These are phyloP conservation scores for Neotragus pygmaeus DNA, from an alignment of 2,113 vertebrate species.

Conservation along the genomic window DNA sequence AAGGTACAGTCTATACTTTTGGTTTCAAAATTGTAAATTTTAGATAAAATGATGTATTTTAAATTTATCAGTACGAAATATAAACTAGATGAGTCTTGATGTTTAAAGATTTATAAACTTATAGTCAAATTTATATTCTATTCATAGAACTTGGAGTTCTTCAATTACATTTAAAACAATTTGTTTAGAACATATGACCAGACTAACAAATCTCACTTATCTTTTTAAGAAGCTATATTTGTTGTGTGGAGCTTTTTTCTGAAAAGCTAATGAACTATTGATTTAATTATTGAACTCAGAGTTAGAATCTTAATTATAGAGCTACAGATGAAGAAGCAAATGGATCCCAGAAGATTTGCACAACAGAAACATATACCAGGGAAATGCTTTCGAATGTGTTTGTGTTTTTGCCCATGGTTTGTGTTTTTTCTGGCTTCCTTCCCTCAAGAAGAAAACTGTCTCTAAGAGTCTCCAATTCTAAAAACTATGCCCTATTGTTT, in stretches of 20 bases:
- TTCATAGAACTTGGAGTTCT: not conserved
- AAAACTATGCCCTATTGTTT: not conserved
- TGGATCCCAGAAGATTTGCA: not conserved
- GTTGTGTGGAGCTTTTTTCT: not conserved
- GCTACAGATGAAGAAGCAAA: constrained; percentile 26
- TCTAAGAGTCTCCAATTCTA: not conserved
- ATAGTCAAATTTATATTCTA: not conserved
- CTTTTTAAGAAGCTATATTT: not conserved
- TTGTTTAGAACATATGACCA: not conserved
- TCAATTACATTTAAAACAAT: constrained; percentile 24
- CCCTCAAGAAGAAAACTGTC: not conserved
- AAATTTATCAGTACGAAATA: no score
- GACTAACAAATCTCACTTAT: not conserved
- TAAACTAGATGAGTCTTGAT: not conserved
- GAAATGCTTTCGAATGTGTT: not conserved
- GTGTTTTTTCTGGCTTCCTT: not conserved
- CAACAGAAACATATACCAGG: not conserved
- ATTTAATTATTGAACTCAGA: constrained; percentile 7
- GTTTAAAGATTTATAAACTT: not conserved
- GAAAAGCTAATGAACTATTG: constrained; percentile 10
- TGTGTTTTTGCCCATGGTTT: not conserved
- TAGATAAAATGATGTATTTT: no score
- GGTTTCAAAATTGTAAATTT: no score
- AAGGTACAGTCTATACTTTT: no score
- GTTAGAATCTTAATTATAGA: not conserved